These are phyloP conservation scores for Xanthorhoe spadicearia DNA, from an alignment of 2,888 invertebrate species.

Conservation along the genomic window DNA sequence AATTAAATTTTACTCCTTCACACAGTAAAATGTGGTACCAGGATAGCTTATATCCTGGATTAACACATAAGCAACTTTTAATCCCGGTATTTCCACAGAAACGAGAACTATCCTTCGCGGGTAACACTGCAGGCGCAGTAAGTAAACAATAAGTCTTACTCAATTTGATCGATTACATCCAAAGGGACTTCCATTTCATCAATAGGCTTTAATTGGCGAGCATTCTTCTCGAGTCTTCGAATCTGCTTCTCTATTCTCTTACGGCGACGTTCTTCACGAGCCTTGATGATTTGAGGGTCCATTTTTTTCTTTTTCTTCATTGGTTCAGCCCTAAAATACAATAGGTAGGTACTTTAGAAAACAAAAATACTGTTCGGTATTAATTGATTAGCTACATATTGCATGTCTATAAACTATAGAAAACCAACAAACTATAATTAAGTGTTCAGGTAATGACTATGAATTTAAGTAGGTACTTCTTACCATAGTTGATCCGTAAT, in stretches of 20 bases:
- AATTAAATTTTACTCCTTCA: no score
- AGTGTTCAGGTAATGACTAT: no score
- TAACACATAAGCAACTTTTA: no score
- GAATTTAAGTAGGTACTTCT: constrained; percentile 32
- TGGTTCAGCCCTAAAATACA: constrained; percentile 90
- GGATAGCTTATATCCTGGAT: no score
- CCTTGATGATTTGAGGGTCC: constrained; percentile 92
- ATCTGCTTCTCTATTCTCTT: constrained; percentile 95
- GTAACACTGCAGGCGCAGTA: no score
- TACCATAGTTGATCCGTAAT: constrained; percentile 76
- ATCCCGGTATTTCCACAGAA: no score
- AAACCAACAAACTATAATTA: no score
- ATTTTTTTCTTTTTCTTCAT: constrained; percentile 94
- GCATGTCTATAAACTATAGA: no score
- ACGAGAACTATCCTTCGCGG: no score
- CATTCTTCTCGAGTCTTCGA: constrained; percentile 90
- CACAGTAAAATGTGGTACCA: no score
- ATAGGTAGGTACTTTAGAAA: constrained; percentile 2
- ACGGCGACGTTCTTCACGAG: constrained; percentile 92
- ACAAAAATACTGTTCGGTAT: no score
- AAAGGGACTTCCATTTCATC: constrained; percentile 92
- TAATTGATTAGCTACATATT: not conserved
- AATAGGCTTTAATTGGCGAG: constrained; percentile 94
- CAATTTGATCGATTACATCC: constrained; percentile 86
- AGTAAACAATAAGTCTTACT: constrained; percentile 71